Evolutionary conservation across 2,888 invertebrate genomes (phyloP), one percentile per base, ranked within the genome.

Genomic region (Nycteola revayana): DNA sequence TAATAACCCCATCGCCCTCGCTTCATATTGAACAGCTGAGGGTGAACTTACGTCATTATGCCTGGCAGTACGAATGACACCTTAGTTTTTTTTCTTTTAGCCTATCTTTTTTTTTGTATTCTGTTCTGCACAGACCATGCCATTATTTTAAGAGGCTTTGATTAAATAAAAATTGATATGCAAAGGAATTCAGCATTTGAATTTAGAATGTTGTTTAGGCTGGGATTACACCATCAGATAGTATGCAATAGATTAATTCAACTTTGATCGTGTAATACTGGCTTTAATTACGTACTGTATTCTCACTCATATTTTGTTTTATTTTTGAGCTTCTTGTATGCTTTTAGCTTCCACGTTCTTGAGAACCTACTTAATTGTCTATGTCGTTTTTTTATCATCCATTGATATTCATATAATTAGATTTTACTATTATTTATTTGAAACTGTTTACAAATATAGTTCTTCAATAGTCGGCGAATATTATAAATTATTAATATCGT

Each of bases 21-120:
- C 52, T 69, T 38, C 66, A 62, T 56, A 45, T 77, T 50, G 76
- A 82, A 72, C 57, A 77, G 78, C 68, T 75, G 81, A 84, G 75
- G 87, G 87, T 87, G 87, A 87, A 73, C 81, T 77, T 75, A 76
- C 80, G 75, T 79, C 84, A 76, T 78, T 85, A 77, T 85, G 86
- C 85, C 87, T 86, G 86, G 87, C 86, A 81, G 86, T 85, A 87
- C 86, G 85, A 85, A 81, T 79, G 77, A 85, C 87, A 85, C 85
- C 76, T 64, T 83, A 83, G 84, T 75, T 80, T 72, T 78, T 75
- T 66, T 81, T 72, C 65, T 71, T 84, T 84, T 78, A 77, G 81
- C 81, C 64, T 80, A 76, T 78, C 75, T 66, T 76, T 70, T 71
- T 73, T 75, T 71, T 73, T 75, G 62, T 56, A 64, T 79, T 81